Percentiles rank a stretch among this genome's conserved stretches.
Conservation (phyloP, 2,888 invertebrate species). For the Stenodera caucasica region DNA sequence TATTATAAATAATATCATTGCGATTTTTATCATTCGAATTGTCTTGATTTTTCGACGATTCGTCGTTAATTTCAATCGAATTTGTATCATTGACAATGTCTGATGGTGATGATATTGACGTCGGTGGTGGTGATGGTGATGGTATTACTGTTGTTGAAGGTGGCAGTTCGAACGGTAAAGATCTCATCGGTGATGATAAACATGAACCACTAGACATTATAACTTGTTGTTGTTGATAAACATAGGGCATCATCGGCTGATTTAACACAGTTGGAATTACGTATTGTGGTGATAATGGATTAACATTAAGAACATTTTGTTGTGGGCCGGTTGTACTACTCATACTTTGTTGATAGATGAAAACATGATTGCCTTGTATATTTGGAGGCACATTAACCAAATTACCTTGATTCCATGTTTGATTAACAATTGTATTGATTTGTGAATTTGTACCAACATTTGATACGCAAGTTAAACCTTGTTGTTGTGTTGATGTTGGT, state of each 20-base stretch:
- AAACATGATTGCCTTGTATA: constrained; percentile 53
- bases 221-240: constrained; percentile 61
- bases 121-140: constrained; percentile 7
- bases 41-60: constrained; percentile 11
- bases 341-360: constrained; percentile 63
- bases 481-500: neutral
- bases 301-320: constrained; percentile 51
- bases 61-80: constrained; percentile 14
- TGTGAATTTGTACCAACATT: constrained; percentile 20
- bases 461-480: neutral
- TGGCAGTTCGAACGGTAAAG: constrained; percentile 44
- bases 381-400: constrained; percentile 47
- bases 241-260: constrained; percentile 60
- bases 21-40: constrained; percentile 19
- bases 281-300: constrained; percentile 60
- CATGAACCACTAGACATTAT: constrained; percentile 58
- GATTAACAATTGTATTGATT: constrained; percentile 46
- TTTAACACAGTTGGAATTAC: constrained; percentile 58
- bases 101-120: neutral
- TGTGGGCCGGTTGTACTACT: constrained; percentile 53
- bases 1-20: too few species aligned
- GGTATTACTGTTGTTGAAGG: constrained; percentile 32
- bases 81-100: neutral
- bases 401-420: constrained; percentile 49
- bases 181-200: constrained; percentile 49